phyloP scores from a whole-genome alignment of 2,113 vertebrate genomes.

The Donacobius atricapilla region DNA sequence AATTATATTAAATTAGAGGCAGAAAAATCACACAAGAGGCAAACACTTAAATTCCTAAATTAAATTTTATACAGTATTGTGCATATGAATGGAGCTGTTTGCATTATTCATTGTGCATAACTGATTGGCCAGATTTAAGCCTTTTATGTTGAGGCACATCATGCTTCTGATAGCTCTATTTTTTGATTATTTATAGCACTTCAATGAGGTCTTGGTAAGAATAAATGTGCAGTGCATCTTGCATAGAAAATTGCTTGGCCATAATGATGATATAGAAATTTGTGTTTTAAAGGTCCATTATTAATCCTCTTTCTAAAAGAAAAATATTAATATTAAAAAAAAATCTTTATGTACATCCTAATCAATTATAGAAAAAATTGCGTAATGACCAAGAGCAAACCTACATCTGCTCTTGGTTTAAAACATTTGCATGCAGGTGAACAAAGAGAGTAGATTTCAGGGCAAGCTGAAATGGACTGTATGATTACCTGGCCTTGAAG shows the following conservation, averaged over 20 bases:
- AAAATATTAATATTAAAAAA: no score
- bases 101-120: slow-evolving; percentile 28
- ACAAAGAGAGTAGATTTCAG: not conserved
- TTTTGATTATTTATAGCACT: not conserved
- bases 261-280: not conserved
- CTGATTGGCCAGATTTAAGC: not conserved
- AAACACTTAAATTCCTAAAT: slow-evolving; percentile 34
- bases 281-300: not conserved
- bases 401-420: not conserved
- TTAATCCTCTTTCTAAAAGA: not conserved
- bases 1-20: slow-evolving; percentile 18
- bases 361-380: not conserved
- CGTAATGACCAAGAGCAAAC: not conserved
- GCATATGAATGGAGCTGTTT: not conserved
- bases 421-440: not conserved
- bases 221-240: not conserved
- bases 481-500: not conserved
- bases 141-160: not conserved
- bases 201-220: not conserved
- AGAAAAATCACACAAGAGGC: slow-evolving; percentile 16
- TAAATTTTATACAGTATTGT: slow-evolving; percentile 18
- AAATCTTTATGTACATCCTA: not conserved
- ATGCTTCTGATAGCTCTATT: not conserved
- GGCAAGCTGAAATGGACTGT: not conserved
- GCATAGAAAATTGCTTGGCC: not conserved